Base-by-base conservation (phyloP, 2,113 vertebrate genomes). In the Python bivittatus region DNA sequence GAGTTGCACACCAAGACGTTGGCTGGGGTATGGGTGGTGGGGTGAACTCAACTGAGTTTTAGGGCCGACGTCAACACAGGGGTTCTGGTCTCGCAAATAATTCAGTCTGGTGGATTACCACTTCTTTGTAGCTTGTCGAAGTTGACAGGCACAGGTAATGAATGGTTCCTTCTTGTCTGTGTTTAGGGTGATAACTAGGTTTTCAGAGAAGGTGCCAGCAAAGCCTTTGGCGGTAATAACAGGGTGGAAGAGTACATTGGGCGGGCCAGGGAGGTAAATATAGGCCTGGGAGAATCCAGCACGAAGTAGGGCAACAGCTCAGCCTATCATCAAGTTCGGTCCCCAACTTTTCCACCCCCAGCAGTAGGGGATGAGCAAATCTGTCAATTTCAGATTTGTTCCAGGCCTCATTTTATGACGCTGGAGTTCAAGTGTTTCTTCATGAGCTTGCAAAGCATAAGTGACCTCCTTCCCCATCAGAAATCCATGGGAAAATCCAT, bases 21-120 rank as follows among this genome's bases (percentile, higher is more conserved):
- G 96, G 96, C 94, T 96, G 94, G 52, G 58, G 96, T 93, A 29
- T n/a, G 27, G 25, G 68, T n/a, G 72, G 11, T 95, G 57, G 92
- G 89, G 44, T 58, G 96, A 94, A 93, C 52, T 23, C 92, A 93
- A 95, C 92, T 92, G 97, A 96, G 97, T 97, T 96, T 94, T 96
- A 97, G 97, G 94, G 95, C 93, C 68, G 94, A 94, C 97, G 97
- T 97, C 97, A 97, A 96, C 97, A 97, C 97, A 97, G 97, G 96
- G 97, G 92, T 91, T 96, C 91, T 72, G 60, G 25, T 86, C 95
- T 33, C 91, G 94, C 57, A 93, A 93, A 93, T 97, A 96, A 97
- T 96, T 96, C 38, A 61, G 86, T 93, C 94, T 91, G 94, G 91
- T 64, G 44, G 12, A 56, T 93, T 96, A 94, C 88, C 89, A 93